A percentile compares a stretch with the other conserved stretches of the same genome.
phyloP scores from a whole-genome alignment of 1,140 invertebrate genomes.

The Armadillidium nasatum region DNA sequence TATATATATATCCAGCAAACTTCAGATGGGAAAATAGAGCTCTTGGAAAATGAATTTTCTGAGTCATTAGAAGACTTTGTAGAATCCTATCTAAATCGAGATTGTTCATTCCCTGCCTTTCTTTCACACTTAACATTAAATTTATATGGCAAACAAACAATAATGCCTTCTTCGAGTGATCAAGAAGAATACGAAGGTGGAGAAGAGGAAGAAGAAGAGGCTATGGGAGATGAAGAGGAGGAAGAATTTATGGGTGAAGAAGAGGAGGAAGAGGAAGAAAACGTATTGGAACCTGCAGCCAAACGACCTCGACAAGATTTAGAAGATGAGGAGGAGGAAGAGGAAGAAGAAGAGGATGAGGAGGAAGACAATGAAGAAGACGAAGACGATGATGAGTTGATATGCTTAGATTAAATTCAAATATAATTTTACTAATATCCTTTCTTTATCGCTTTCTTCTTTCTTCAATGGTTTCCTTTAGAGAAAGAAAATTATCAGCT shows the following conservation, averaged over 20 bases:
- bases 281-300: not conserved
- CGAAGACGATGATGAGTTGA: slow-evolving; percentile 23
- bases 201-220: slow-evolving; percentile 33
- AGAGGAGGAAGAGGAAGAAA: slow-evolving; percentile 29
- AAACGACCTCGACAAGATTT: not conserved
- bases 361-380: slow-evolving; percentile 24
- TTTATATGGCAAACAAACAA: slow-evolving; percentile 60
- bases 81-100: slow-evolving; percentile 67
- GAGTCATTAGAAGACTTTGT: slow-evolving; percentile 64
- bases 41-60: slow-evolving; percentile 79
- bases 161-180: slow-evolving; percentile 49
- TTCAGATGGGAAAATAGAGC: slow-evolving; percentile 65
- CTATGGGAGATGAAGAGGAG: slow-evolving; percentile 26
- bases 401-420: slow-evolving; percentile 21
- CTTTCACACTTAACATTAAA: slow-evolving; percentile 75
- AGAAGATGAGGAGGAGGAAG: slow-evolving; percentile 32
- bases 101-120: slow-evolving; percentile 79
- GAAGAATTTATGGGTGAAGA: slow-evolving; percentile 24
- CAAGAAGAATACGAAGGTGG: slow-evolving; percentile 39
- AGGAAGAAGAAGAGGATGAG: slow-evolving; percentile 29
- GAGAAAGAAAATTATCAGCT: no score
- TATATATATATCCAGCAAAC: slow-evolving; percentile 47
- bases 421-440: not conserved
- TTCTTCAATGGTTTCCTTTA: no score
- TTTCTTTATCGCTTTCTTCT: no score